Evolutionary conservation across 1,140 invertebrate genomes (phyloP), one percentile per base, ranked within the genome.

Genomic region (Tetramorium alpestre): DNA sequence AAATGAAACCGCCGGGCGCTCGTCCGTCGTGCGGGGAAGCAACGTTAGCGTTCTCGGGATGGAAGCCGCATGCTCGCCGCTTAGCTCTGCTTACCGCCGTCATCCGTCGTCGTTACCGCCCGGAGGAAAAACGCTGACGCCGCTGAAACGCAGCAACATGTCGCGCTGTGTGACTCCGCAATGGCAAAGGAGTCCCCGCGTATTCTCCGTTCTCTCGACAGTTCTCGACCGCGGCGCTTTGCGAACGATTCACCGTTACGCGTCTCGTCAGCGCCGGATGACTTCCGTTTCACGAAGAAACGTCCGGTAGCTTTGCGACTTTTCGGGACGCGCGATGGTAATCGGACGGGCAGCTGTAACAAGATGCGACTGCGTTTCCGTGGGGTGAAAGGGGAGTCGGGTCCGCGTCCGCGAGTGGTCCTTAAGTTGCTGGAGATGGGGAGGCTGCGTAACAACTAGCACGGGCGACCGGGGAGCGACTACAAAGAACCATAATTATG

Each of bases 401-500:
- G 33, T 44, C 10, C 60, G 18, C 41, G 41, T 44, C n/a, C 41
- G 41, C 54, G 80, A 33, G 18, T 16, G 28, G 38, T 51, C 65
- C 67, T 60, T 38, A 47, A 73, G 64, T 67, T 67, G 62, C 60
- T 25, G 76, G n/a, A 22, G 25, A 73, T 33, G 56, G 33, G 33
- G 33, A 4, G 33, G 49, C 11, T 44, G 25, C 38, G 65, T 47
- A 44, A 84, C 44, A 81, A 60, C 51, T 7, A 18, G 38, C 38
- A 38, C 16, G 22, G 7, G 10, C 33, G 6, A 51, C 18, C 38
- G 49, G 6, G 47, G 65, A 33, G 64, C 44, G 3, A 49, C 18
- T 65, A 58, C 58, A 87, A 89, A 89, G 85, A 89, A 87, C n/a
- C 64, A 25, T 73, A 90, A 89, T 90, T 89, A 89, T 89, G 58